Conservation (phyloP, 2,888 invertebrate species). For the Ryuthela nishihirai region DNA sequence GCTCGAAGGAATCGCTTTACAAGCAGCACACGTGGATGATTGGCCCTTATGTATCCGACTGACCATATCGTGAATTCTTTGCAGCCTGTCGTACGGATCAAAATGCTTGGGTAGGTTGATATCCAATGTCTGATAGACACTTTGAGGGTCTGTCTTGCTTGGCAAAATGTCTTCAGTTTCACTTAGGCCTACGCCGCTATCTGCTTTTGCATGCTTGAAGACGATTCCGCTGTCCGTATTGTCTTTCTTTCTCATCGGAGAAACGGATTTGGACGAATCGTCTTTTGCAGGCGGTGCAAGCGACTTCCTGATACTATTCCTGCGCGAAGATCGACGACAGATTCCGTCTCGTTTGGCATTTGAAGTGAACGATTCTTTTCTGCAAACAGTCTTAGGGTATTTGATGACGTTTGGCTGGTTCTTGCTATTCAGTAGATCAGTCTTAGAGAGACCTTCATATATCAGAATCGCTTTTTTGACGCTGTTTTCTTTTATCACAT, state of each 20-base stretch:
- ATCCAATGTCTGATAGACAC: conserved; percentile 17
- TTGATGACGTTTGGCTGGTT: not conserved
- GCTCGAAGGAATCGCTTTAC: conserved; percentile 22
- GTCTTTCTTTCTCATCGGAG: not conserved
- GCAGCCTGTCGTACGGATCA: conserved; percentile 28
- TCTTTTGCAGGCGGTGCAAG: conserved; percentile 1
- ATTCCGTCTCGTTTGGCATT: conserved; percentile 1
- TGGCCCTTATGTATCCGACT: conserved; percentile 20
- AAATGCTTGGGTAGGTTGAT: not conserved
- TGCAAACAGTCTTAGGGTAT: conserved; percentile 4
- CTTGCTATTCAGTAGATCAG: conserved; percentile 4
- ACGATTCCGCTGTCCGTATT: not conserved
- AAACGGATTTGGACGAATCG: not conserved
- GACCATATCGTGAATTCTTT: conserved; percentile 14
- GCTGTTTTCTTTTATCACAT: not conserved
- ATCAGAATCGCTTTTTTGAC: conserved; percentile 22
- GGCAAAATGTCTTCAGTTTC: conserved; percentile 18
- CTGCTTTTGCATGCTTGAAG: conserved; percentile 3
- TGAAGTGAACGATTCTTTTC: not conserved
- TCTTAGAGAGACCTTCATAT: conserved; percentile 24
- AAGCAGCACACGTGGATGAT: conserved; percentile 21
- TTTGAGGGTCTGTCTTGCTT: conserved; percentile 2
- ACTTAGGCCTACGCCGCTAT: conserved; percentile 5
- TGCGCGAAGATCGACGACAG: conserved; percentile 4
- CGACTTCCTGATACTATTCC: conserved; percentile 20